Conservation (phyloP, 2,797 vertebrate species). For the Limnodromus scolopaceus region DNA sequence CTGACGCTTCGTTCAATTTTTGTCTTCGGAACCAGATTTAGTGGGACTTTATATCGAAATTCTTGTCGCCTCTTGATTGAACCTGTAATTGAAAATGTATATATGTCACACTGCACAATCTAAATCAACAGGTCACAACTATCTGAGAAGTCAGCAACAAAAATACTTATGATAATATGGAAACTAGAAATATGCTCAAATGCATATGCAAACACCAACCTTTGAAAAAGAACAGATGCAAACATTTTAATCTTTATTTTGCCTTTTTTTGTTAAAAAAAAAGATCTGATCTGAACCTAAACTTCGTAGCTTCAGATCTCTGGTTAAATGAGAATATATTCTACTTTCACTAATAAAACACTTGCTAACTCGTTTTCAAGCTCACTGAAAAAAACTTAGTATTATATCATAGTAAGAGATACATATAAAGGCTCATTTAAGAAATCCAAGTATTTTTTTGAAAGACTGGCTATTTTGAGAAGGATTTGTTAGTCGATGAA, state of each 20-base stretch:
- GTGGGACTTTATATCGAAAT: slow-evolving; percentile 80
- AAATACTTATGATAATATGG: not conserved
- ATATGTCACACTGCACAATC: not conserved
- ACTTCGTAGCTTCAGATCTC: not conserved
- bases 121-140: not conserved
- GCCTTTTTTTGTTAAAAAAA: not conserved
- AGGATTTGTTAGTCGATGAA: not conserved
- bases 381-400: not conserved
- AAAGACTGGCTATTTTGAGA: not conserved
- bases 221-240: not conserved
- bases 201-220: not conserved
- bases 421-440: not conserved
- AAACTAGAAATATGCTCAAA: not conserved
- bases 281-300: not conserved
- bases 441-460: not conserved
- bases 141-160: not conserved
- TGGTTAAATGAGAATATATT: not conserved
- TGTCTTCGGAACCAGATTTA: slow-evolving; percentile 88
- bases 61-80: slow-evolving; percentile 71
- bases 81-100: slow-evolving; percentile 65
- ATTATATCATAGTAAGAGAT: not conserved
- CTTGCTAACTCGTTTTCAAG: not conserved
- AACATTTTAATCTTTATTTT: not conserved
- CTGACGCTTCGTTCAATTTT: slow-evolving; percentile 81
- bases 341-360: not conserved